Base-by-base conservation (phyloP, 2,113 vertebrate species). In the Lophius piscatorius region DNA sequence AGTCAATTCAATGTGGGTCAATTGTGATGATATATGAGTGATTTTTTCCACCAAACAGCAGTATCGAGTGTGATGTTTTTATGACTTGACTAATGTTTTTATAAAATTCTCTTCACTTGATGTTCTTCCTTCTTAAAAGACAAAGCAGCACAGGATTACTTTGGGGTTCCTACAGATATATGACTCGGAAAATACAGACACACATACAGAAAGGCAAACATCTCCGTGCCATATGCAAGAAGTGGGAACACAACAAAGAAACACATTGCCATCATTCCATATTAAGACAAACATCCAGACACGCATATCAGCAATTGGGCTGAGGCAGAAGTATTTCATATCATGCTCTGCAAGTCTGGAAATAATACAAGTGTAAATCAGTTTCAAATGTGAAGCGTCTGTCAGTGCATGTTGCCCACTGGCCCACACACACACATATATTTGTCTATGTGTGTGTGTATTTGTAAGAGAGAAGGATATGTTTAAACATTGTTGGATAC, bases 261-360 rank as follows among this genome's bases (percentile, higher is more conserved):
- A 75, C 65, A 80, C 59, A 71, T 69, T 80, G 72, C 79, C 77
- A 87, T 77, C 59, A 51, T 70, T 86, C 69, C 73, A 66, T 69
- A 82, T 66, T 63, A 72, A 85, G 69, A 83, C 81, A 82, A 85
- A 82, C 82, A 85, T 70, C 39, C 66, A 83, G 65, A 81, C 83
- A 84, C 81, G 73, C 85, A 87, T 65, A 68, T 72, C 68, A 62
- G 76, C 77, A 77, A 80, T 78, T 74, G 61, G 80, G 70, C 70
- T 82, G 62, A 80, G 70, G 41, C 77, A 23, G 63, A 87, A 84
- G 78, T 38, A 76, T 81, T 88, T 81, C 70, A 78, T 81, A 90
- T 86, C 87, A 88, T 80, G 79, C 83, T 83, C 78, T 34, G 54
- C 41, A 72, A 88, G 79, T 91, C 86, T 92, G 89, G 91, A 89